Percentiles rank a stretch among this genome's conserved stretches.
Evolutionary conservation across 2,797 vertebrate species (phyloP).

Genomic region (Thunnus albacares): DNA sequence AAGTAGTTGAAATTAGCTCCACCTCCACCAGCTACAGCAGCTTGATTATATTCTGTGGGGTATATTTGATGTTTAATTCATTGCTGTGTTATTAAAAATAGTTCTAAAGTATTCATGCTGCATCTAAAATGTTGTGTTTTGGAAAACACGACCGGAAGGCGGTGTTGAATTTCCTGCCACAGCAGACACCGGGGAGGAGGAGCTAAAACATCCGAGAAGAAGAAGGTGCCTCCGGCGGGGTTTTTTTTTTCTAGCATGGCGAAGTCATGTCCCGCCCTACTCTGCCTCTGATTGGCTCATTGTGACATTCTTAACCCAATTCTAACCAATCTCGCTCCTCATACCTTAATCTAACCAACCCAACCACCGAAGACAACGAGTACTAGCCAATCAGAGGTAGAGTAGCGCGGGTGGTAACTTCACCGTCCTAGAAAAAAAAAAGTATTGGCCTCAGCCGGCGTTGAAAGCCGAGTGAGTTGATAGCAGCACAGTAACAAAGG

Average conservation of each 20-base stretch:
- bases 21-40: too few relatives aligned
- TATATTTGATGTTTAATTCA: not conserved
- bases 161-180: constrained; percentile 37
- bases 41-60: not conserved
- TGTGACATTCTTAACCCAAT: not conserved
- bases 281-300: too few relatives aligned
- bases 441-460: not conserved
- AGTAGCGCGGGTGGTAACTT: too few relatives aligned
- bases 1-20: too few relatives aligned
- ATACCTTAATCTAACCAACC: too few relatives aligned
- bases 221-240: not conserved
- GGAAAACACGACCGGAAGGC: constrained; percentile 28
- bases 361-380: too few relatives aligned
- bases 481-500: constrained; percentile 11
- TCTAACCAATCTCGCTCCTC: too few relatives aligned
- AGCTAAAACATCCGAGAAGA: constrained; percentile 32
- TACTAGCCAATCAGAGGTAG: too few relatives aligned
- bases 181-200: constrained; percentile 21
- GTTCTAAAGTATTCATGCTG: not conserved
- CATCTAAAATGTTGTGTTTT: constrained; percentile 41
- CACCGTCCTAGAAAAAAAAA: too few relatives aligned
- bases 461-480: not conserved
- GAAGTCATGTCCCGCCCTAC: too few relatives aligned
- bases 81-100: not conserved
- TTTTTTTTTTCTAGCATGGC: too few relatives aligned